These are phyloP conservation scores for Uria lomvia DNA, from an alignment of 2,113 vertebrate species.

Conservation along the genomic window DNA sequence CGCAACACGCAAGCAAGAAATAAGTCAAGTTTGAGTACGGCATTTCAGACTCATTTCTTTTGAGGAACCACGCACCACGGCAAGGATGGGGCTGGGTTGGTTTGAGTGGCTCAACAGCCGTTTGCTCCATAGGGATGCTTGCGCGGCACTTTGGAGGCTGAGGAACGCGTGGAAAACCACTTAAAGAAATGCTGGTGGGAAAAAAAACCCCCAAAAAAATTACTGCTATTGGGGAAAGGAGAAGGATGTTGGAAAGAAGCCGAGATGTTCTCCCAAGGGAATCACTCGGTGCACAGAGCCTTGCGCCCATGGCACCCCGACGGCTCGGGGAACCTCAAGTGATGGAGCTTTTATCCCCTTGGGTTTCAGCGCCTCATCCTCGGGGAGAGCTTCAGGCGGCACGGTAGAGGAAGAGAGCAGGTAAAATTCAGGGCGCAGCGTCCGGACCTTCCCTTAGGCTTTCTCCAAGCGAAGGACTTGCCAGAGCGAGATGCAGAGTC, in stretches of 20 bases:
- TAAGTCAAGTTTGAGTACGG: fast-evolving
- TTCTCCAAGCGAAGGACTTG: not conserved
- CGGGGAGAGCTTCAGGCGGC: not conserved
- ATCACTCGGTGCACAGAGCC: not conserved
- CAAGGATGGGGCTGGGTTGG: not conserved
- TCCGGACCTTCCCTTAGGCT: not conserved
- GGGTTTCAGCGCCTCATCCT: not conserved
- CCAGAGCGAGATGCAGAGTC: not conserved
- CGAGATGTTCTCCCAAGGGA: not conserved
- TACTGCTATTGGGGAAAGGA: not conserved
- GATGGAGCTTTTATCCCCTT: not conserved
- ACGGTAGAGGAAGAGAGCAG: not conserved
- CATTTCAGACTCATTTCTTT: not conserved
- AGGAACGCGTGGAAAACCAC: fast-evolving
- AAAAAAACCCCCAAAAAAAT: no score
- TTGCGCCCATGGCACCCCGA: not conserved
- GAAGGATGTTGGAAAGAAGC: not conserved
- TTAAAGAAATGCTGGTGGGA: not conserved
- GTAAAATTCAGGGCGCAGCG: not conserved
- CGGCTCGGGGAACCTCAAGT: not conserved
- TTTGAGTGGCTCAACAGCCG: not conserved
- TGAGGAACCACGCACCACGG: fast-evolving
- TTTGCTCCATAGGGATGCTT: not conserved
- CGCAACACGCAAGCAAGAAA: fast-evolving
- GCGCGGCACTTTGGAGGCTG: not conserved